Evolutionary conservation across 2,888 invertebrate genomes (phyloP).

Genomic region (Leucophora obtusa): DNA sequence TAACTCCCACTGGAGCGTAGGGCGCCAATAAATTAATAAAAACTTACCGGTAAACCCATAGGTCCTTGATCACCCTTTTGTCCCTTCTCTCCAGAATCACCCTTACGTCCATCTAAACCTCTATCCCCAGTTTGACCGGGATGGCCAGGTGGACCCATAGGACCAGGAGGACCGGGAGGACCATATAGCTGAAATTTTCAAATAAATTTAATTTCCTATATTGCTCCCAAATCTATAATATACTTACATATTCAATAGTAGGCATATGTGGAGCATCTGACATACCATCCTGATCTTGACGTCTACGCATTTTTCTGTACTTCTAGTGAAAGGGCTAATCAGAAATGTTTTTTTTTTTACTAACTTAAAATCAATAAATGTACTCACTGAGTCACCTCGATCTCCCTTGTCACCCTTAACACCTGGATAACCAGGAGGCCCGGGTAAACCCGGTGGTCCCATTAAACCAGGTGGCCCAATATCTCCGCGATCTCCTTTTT

Average conservation of each 20-base stretch:
- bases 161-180: constrained; percentile 81
- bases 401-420: constrained; percentile 94
- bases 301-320: constrained; percentile 79
- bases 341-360: constrained; percentile 49
- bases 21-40: too few species aligned
- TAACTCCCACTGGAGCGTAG: too few species aligned
- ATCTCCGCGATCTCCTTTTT: constrained; percentile 88
- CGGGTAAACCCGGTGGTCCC: constrained; percentile 93
- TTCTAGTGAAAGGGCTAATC: constrained; percentile 71
- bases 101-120: constrained; percentile 88
- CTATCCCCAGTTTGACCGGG: constrained; percentile 79
- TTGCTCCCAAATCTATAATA: background rate
- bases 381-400: constrained; percentile 94
- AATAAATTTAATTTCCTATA: constrained; percentile 5
- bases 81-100: constrained; percentile 82
- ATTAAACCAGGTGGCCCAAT: constrained; percentile 96
- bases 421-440: constrained; percentile 92
- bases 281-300: constrained; percentile 79
- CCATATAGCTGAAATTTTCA: constrained; percentile 80
- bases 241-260: constrained; percentile 78
- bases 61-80: constrained; percentile 83
- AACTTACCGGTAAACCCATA: constrained; percentile 96
- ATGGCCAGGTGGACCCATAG: constrained; percentile 86
- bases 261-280: constrained; percentile 78
- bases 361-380: background rate